Base-by-base conservation (phyloP, 2,113 vertebrate species). In the Electrona antarctica region DNA sequence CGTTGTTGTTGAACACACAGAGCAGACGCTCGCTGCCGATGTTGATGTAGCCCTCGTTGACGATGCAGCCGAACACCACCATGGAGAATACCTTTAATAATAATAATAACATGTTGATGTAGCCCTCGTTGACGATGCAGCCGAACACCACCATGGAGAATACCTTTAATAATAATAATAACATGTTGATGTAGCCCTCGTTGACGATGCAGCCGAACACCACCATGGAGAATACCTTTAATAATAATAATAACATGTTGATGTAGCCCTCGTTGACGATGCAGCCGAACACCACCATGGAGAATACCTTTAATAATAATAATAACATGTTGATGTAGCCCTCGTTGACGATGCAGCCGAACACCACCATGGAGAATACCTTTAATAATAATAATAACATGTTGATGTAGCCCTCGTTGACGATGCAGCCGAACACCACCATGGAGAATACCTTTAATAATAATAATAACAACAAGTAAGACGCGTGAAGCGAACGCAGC, bases 371-470 rank as follows among this genome's bases (percentile, higher is more conserved):
- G 90, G 97, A 97, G 91, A 99, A 98, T 62, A 99, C 29, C 29
- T 33, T 2, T 2, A 41, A 41, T 6, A 41, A 41, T 6, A 41
- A 41, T 41, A 41, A 41, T 41, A 41, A 41, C 4, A 88, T 91
- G 88, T 98, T 99, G 79, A 98, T 92, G 29, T 99, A 99, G 79
- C 97, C 97, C 87, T 99, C 97, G 3, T 99, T 99, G 41, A 98
- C 78, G 0, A 99, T 98, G 75, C 95, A 97, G 85, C 95, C 94
- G 33, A 99, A 99, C 69, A 99, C 97, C 45, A 97, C 96, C 0
- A 99, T 95, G 90, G 97, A 97, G 91, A 99, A 98, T 62, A 99
- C 29, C 29, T 33, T 2, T 3, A 41, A 41, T 6, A 41, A 41
- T 6, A 41, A 41, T 41, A 41, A 41, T 41, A 41, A 41, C 2